Base-by-base conservation (phyloP, 2,888 invertebrate species). In the Cotesia congregata region DNA sequence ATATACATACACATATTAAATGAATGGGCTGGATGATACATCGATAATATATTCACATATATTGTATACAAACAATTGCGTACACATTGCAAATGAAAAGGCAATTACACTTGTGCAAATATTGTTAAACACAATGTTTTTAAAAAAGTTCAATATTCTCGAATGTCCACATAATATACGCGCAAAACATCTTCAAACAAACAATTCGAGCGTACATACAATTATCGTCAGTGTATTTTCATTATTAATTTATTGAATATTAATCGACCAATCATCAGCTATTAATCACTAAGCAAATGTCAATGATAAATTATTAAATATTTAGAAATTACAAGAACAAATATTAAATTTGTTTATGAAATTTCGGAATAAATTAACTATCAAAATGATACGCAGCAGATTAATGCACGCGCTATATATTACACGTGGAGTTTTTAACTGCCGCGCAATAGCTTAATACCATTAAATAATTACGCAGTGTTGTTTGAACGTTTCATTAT, bases 391-490 rank as follows among this genome's bases (percentile, higher is more conserved):
- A 12, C 9, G 50, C 50, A 2, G 50, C 50, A 50, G 12, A 50
- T 12, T 50, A 50, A 12, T 12, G 50, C 12, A 12, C 1, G 9
- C 12, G 1, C 50, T 50, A 41, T 30, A 30, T 30, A 30, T 30
- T 41, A 50, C 50, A 50, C 50, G 50, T 50, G 50, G 7, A 50
- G 50, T 12, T 50, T 7, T 50, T 12, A 12, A 50, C 7, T 50
- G 12, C 7, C 12, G 50, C 50, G 50, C 12, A 50, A 12, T 50
- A 50, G 50, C 12, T 50, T 50, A 7, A 50, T 62, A n/a, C 6
- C 17, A 62, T 17, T 62, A 62, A n/a, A 9, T 60, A n/a, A 60
- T n/a, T 62, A 62, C 20, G 62, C 20, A 62, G 62, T 62, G 6
- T 15, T 20, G 20, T 17, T 17, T 62, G 15, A 5, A n/a, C 12